A percentile compares a stretch with the other conserved stretches of the same genome.
Conservation (phyloP, 2,113 vertebrate species). For the Cottus gobio region DNA sequence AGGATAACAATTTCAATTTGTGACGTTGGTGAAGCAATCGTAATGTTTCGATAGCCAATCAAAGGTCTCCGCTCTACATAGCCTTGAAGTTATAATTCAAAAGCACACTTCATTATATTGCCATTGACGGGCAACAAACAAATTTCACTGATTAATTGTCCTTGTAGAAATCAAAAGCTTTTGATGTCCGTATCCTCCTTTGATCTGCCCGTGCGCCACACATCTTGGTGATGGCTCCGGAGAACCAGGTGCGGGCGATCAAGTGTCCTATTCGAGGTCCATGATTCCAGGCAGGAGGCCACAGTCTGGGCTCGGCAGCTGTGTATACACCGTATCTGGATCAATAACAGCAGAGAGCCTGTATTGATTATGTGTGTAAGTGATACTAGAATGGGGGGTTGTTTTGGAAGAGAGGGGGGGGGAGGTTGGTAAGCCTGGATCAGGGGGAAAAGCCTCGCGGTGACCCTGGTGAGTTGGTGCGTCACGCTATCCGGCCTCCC, state of each 20-base stretch:
- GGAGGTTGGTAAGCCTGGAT: constrained; percentile 36
- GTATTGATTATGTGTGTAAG: constrained; percentile 81
- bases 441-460: constrained; percentile 21
- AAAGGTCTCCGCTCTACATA: background rate
- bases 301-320: constrained; percentile 64
- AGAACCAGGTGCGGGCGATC: constrained; percentile 65
- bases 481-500: background rate
- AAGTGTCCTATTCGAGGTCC: constrained; percentile 60
- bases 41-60: constrained; percentile 11
- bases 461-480: constrained; percentile 22
- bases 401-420: constrained; percentile 43
- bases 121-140: background rate
- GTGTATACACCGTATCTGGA: constrained; percentile 61
- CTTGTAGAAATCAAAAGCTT: background rate
- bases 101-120: constrained; percentile 17
- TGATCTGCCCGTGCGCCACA: background rate
- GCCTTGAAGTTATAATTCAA: constrained; percentile 6
- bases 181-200: constrained; percentile 25
- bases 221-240: constrained; percentile 34
- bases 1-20: background rate
- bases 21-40: background rate
- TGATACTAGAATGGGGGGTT: constrained; percentile 70
- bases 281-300: constrained; percentile 62
- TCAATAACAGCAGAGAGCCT: constrained; percentile 79
- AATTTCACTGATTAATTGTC: constrained; percentile 21